These are phyloP conservation scores for Lateolabrax maculatus DNA, from an alignment of 2,797 vertebrate species.

Conservation along the genomic window DNA sequence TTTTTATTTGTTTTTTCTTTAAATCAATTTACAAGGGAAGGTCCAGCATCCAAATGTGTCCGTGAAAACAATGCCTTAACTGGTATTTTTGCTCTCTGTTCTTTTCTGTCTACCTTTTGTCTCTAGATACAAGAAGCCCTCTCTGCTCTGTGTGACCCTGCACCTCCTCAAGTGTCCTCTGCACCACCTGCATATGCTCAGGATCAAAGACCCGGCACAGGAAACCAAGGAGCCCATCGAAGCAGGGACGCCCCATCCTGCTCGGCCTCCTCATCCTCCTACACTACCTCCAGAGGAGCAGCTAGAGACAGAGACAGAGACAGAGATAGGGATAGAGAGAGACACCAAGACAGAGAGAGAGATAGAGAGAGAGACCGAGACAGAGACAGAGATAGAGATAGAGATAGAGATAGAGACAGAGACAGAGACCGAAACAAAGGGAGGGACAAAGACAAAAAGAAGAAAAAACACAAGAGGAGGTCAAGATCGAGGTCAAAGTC, in stretches of 20 bases:
- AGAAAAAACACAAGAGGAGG: slow-evolving; percentile 94
- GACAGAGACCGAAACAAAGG: slow-evolving; percentile 66
- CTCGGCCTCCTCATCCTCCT: slow-evolving; percentile 56
- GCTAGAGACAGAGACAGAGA: slow-evolving; percentile 43
- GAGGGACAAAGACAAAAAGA: slow-evolving; percentile 92
- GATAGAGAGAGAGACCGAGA: slow-evolving; percentile 79
- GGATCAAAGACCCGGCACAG: slow-evolving; percentile 57
- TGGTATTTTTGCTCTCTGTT: slow-evolving; percentile 24
- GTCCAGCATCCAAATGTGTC: neutral
- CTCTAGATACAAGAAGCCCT: slow-evolving; percentile 77
- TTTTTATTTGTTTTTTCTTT: slow-evolving; percentile 5
- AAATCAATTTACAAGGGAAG: slow-evolving; percentile 4
- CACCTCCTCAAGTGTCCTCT: slow-evolving; percentile 49
- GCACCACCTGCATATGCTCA: slow-evolving; percentile 51
- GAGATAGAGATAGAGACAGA: slow-evolving; percentile 28
- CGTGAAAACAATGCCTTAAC: neutral
- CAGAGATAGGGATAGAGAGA: slow-evolving; percentile 20
- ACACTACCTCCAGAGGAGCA: slow-evolving; percentile 63
- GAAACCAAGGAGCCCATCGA: slow-evolving; percentile 72
- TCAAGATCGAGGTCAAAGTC: slow-evolving; percentile 91
- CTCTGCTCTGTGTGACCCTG: slow-evolving; percentile 55
- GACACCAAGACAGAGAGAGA: slow-evolving; percentile 50
- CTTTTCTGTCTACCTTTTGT: neutral
- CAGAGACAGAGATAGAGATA: slow-evolving; percentile 25
- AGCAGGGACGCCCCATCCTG: slow-evolving; percentile 80